Evolutionary conservation across 1,140 invertebrate species (phyloP), one percentile per base, ranked within the genome.

Genomic region (Ceratitis capitata): DNA sequence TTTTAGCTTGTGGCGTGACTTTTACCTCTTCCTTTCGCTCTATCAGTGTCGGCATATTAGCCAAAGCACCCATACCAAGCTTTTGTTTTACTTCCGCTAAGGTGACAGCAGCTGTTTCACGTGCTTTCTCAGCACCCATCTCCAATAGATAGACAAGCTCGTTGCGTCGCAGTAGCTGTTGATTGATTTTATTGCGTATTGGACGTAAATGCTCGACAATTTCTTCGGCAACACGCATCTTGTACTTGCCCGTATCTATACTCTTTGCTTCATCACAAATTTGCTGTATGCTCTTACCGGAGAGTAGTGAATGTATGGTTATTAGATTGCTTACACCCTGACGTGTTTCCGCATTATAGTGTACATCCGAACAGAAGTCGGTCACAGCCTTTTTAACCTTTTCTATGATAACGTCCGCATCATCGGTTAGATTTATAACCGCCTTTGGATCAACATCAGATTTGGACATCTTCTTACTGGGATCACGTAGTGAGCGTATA

Each of bases 381-480:
- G 98, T 99, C 0, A 99, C 92, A 0, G 98, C 95, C 92, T 98
- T 99, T 90, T 96, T 97, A 6, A 99, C 93, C 93, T 99, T 99
- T 45, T 94, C 93, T 5, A 92, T 74, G 74, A 99, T 96, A 47
- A 92, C 89, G 49, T 98, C 97, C 0, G 97, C 95, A 1, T 94
- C 89, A 92, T 99, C 98, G 29, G 93, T 95, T 1, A 99, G 90
- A 83, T 96, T 94, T 74, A 99, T 97, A 84, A 96, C 93, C 86
- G 96, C 96, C 89, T 95, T 96, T 0, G 93, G 88, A 93, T 98
- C 95, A 0, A 92, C 87, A 87, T 98, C 96, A 0, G 98, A 99
- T 93, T 99, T 99, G 7, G 98, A 99, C 99, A 99, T 99, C 93
- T 99, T 99, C 89, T 97, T 96, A 0, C 89, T 89, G 0, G 98